These are phyloP conservation scores for Dryobates pubescens DNA, from an alignment of 2,797 vertebrate genomes.

Conservation along the genomic window DNA sequence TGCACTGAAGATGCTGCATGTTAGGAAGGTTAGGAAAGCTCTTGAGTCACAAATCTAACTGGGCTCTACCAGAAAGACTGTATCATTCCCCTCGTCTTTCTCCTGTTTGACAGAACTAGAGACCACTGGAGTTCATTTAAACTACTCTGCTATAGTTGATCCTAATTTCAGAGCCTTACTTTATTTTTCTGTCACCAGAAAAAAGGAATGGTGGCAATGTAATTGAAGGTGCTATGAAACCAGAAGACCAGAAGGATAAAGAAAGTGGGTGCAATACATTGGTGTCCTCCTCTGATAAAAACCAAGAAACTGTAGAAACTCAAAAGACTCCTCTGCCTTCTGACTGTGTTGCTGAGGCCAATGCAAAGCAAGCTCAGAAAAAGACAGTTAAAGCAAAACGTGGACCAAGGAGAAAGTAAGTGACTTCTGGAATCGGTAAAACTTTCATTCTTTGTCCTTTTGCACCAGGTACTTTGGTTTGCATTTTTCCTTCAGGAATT, in stretches of 20 bases:
- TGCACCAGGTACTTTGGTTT: not conserved
- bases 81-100: not conserved
- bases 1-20: not conserved
- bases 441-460: not conserved
- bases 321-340: slow-evolving; percentile 55
- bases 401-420: slow-evolving; percentile 82
- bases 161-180: not conserved
- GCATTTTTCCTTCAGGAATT: not conserved
- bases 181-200: slow-evolving; percentile 68
- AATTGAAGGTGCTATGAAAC: slow-evolving; percentile 72
- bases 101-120: not conserved
- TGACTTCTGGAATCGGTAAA: not conserved
- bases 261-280: slow-evolving; percentile 67
- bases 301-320: slow-evolving; percentile 74
- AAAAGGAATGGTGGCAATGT: slow-evolving; percentile 74
- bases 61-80: not conserved
- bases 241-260: slow-evolving; percentile 80
- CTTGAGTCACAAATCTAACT: not conserved
- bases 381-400: slow-evolving; percentile 83
- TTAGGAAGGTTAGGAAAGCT: not conserved
- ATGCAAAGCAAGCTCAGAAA: slow-evolving; percentile 76
- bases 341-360: slow-evolving; percentile 60
- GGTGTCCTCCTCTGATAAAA: slow-evolving; percentile 69
- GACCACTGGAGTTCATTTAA: not conserved
- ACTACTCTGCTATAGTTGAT: not conserved